Percentiles rank a stretch among this genome's conserved stretches.
Evolutionary conservation across 2,797 vertebrate species (phyloP).

Genomic region (Coilia nasus): DNA sequence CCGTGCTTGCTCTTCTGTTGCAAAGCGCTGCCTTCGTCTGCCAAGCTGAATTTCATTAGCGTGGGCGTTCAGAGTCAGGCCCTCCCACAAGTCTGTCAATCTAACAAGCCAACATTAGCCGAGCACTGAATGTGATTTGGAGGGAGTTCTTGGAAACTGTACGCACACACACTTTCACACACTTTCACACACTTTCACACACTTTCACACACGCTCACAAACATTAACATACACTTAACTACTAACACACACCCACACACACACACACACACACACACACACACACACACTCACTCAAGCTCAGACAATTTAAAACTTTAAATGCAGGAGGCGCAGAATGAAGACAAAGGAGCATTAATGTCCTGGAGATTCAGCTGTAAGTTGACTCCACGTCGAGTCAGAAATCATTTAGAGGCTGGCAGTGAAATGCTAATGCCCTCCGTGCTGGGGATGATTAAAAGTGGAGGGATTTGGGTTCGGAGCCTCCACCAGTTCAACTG

Average conservation of each 20-base stretch:
- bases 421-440: slow-evolving; percentile 39
- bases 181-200: neutral
- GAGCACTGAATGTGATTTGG: slow-evolving; percentile 38
- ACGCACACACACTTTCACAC: neutral
- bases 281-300: neutral
- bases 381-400: slow-evolving; percentile 6
- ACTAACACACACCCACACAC: neutral
- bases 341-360: slow-evolving; percentile 9
- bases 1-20: neutral
- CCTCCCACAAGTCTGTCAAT: slow-evolving; percentile 50
- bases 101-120: slow-evolving; percentile 53
- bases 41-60: slow-evolving; percentile 55
- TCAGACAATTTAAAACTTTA: neutral
- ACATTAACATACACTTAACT: neutral
- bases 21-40: slow-evolving; percentile 28
- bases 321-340: neutral
- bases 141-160: slow-evolving; percentile 12
- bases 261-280: neutral
- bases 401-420: slow-evolving; percentile 11
- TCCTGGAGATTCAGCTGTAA: slow-evolving; percentile 19
- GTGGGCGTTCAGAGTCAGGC: slow-evolving; percentile 36
- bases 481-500: neutral
- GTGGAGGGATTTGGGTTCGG: neutral
- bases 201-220: neutral
- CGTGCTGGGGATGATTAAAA: neutral